Conservation (phyloP, 1,140 invertebrate species). For the Neotoxoptera formosana region DNA sequence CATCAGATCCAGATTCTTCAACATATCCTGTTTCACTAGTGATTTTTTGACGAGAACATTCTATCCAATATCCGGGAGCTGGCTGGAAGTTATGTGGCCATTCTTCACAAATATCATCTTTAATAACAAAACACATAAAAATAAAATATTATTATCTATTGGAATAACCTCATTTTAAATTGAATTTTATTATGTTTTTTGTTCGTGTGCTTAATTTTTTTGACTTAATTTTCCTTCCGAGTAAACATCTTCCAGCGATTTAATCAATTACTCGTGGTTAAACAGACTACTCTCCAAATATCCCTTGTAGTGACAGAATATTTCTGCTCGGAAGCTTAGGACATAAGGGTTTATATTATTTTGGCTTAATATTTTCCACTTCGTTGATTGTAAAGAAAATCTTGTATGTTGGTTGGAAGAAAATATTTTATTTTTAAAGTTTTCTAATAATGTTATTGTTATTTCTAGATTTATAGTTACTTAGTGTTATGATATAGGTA, state of each 20-base stretch:
- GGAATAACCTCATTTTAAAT: background rate
- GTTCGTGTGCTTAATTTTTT: background rate
- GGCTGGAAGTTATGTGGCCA: conserved; percentile 90
- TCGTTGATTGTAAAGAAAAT: background rate
- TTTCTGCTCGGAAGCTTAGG: background rate
- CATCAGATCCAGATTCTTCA: conserved; percentile 86
- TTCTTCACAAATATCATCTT: conserved; percentile 91
- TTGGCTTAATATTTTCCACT: background rate
- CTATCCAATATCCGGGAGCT: conserved; percentile 94
- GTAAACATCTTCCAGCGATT: conserved; percentile 6
- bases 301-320: background rate
- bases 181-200: background rate
- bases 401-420: background rate
- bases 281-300: background rate
- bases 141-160: background rate
- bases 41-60: conserved; percentile 89
- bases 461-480: background rate
- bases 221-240: background rate
- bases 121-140: conserved; percentile 61
- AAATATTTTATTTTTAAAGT: background rate
- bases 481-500: background rate
- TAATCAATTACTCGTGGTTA: background rate
- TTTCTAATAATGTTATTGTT: background rate
- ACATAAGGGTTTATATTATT: background rate
- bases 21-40: conserved; percentile 82